Percentiles rank a stretch among this genome's conserved stretches.
These are phyloP conservation scores for Poecilia picta DNA, from an alignment of 2,797 vertebrate genomes.

Conservation along the genomic window DNA sequence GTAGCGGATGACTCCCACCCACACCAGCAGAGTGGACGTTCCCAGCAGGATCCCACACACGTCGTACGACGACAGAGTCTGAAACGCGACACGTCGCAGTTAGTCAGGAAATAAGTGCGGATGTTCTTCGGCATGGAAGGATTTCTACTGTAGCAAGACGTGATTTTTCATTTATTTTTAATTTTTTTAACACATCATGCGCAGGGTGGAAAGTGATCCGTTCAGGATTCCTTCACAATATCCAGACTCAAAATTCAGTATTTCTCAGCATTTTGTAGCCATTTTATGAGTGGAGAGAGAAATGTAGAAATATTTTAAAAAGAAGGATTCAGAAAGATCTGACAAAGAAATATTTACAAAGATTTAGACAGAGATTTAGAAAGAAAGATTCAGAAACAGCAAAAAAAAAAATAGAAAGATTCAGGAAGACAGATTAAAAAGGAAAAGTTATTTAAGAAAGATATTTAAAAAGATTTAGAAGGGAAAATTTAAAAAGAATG, in stretches of 20 bases:
- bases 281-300: neutral
- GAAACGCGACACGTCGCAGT: conserved; percentile 10
- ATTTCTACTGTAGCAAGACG: neutral
- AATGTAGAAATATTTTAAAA: too few species aligned
- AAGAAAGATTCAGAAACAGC: too few species aligned
- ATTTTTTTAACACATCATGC: neutral
- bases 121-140: neutral
- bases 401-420: too few species aligned
- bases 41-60: conserved; percentile 92
- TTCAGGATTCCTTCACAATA: neutral
- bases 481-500: too few species aligned
- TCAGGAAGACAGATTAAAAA: too few species aligned
- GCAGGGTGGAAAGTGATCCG: neutral
- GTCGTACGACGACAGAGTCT: conserved; percentile 90
- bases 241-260: neutral
- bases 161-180: too few species aligned
- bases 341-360: too few species aligned
- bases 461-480: too few species aligned
- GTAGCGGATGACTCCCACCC: conserved; percentile 95
- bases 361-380: too few species aligned
- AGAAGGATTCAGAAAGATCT: too few species aligned
- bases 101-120: neutral
- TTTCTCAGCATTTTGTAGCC: neutral
- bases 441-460: too few species aligned
- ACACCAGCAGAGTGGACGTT: conserved; percentile 92